Evolutionary conservation across 2,888 invertebrate genomes (phyloP).

Genomic region (Drosophila buzzatii): DNA sequence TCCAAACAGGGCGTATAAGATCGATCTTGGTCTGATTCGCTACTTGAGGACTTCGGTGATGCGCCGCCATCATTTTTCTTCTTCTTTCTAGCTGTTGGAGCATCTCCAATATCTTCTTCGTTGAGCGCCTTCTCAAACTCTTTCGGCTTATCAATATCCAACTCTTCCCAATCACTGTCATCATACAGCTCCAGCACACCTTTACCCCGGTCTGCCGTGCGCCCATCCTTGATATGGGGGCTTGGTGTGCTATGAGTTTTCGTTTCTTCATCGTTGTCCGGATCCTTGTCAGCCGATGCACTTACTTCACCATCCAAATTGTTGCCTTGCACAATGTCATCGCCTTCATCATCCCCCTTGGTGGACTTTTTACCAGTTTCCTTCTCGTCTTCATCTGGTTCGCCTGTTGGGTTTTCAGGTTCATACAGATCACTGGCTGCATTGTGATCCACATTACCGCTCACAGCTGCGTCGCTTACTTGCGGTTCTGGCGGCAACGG

Average conservation of each 20-base stretch:
- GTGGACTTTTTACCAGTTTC: constrained; percentile 28
- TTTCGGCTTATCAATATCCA: constrained; percentile 83
- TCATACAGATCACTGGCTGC: constrained; percentile 80
- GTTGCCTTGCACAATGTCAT: constrained; percentile 27
- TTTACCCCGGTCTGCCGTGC: constrained; percentile 75
- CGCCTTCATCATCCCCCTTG: not conserved
- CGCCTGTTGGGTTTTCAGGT: constrained; percentile 84
- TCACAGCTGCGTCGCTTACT: constrained; percentile 31
- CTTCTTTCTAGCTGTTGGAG: constrained; percentile 5
- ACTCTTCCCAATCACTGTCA: constrained; percentile 86
- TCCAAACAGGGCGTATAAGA: constrained; percentile 91
- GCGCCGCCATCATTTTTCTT: constrained; percentile 19
- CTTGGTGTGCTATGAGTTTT: constrained; percentile 64
- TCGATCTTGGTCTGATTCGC: constrained; percentile 87
- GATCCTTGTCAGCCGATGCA: constrained; percentile 13
- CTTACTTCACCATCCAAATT: constrained; percentile 7
- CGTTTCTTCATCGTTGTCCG: constrained; percentile 41
- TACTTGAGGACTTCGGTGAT: constrained; percentile 27
- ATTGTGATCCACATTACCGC: constrained; percentile 25
- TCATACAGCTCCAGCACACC: constrained; percentile 87
- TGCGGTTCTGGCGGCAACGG: constrained; percentile 82
- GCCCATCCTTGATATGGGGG: constrained; percentile 55
- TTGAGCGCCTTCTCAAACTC: constrained; percentile 82
- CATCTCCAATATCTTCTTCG: constrained; percentile 76
- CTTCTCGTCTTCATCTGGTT: constrained; percentile 43